A percentile compares a stretch with the other conserved stretches of the same genome.
Conservation (phyloP, 2,888 invertebrate genomes). For the Brenthis hecate region DNA sequence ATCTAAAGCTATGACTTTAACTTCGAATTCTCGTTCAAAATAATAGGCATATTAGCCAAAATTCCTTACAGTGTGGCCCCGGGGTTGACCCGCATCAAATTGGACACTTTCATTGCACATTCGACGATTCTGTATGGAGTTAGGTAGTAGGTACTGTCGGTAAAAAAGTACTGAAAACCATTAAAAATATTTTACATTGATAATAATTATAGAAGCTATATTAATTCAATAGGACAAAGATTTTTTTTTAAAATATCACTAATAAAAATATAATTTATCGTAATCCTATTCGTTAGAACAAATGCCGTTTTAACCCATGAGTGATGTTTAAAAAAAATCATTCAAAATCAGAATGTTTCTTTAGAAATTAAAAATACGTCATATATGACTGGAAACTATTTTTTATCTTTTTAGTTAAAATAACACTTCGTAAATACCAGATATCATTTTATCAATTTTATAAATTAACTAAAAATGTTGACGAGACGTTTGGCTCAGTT, state of each 20-base stretch:
- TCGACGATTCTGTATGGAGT: constrained; percentile 55
- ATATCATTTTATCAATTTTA: no score
- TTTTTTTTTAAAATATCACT: not conserved
- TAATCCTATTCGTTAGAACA: no score
- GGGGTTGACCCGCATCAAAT: constrained; percentile 68
- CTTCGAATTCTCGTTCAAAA: constrained; percentile 54
- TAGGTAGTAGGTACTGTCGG: constrained; percentile 15
- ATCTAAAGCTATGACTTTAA: constrained; percentile 29
- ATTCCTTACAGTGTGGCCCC: constrained; percentile 65
- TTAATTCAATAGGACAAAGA: not conserved
- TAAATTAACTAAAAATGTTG: no score
- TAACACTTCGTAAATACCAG: no score
- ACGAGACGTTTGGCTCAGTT: no score
- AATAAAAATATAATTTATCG: no score
- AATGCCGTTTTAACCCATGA: no score
- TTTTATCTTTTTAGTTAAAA: no score
- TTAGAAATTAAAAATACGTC: no score
- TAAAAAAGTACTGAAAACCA: constrained; percentile 3
- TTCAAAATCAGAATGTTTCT: no score
- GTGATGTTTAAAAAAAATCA: no score
- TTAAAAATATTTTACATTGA: not conserved
- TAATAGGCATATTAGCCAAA: constrained; percentile 68
- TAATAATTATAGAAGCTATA: not conserved
- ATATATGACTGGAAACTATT: no score
- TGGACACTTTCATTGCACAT: constrained; percentile 73